A percentile compares a stretch with the other conserved stretches of the same genome.
phyloP scores from a whole-genome alignment of 1,140 invertebrate species.

The Phortica variegata region DNA sequence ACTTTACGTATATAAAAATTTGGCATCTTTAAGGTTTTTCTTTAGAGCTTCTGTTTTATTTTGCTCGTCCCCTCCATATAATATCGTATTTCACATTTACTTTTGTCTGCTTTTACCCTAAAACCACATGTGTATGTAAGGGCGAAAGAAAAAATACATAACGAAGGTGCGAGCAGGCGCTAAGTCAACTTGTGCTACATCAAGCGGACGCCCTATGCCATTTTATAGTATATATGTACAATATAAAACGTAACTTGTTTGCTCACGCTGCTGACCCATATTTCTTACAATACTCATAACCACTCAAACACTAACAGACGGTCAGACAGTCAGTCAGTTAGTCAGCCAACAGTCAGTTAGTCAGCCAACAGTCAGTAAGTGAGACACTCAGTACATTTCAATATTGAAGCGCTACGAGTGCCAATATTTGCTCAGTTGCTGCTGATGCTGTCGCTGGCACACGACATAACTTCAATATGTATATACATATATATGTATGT shows the following conservation, averaged over 20 bases:
- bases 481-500: background rate
- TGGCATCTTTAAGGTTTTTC: background rate
- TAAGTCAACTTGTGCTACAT: too few relatives aligned
- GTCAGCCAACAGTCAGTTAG: too few relatives aligned
- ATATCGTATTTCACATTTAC: background rate
- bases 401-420: conserved; percentile 46
- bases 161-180: too few relatives aligned
- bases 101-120: background rate
- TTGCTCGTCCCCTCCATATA: too few relatives aligned
- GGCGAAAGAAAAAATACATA: too few relatives aligned
- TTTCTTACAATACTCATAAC: too few relatives aligned
- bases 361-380: conserved; percentile 9
- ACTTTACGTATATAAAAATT: background rate
- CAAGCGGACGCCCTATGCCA: too few relatives aligned
- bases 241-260: conserved; percentile 7
- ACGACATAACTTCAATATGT: background rate
- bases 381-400: conserved; percentile 20
- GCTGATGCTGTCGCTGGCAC: background rate
- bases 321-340: too few relatives aligned
- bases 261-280: conserved; percentile 33
- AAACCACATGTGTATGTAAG: too few relatives aligned
- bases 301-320: too few relatives aligned
- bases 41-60: too few relatives aligned
- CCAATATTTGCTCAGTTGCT: conserved; percentile 42
- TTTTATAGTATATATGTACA: background rate